Evolutionary conservation across 2,888 invertebrate genomes (phyloP).

Genomic region (Spicauda simplicius): DNA sequence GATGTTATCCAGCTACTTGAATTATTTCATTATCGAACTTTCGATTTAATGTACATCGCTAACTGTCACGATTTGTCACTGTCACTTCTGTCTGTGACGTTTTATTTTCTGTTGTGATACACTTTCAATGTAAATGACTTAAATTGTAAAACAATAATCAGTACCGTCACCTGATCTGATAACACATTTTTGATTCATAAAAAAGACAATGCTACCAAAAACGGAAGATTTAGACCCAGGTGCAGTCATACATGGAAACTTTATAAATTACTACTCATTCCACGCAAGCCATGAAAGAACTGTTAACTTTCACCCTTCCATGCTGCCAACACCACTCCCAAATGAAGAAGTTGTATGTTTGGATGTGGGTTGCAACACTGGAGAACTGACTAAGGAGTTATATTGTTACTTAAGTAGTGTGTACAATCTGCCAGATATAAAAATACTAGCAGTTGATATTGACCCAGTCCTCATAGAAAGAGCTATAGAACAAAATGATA

Average conservation of each 20-base stretch:
- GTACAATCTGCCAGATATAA: constrained; percentile 60
- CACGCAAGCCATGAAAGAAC: constrained; percentile 89
- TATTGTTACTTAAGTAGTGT: constrained; percentile 76
- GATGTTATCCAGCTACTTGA: no score
- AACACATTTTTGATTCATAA: not conserved
- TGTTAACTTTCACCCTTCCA: constrained; percentile 77
- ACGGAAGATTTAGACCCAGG: constrained; percentile 85
- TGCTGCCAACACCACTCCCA: constrained; percentile 58
- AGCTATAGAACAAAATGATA: constrained; percentile 83
- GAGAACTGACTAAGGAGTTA: constrained; percentile 88
- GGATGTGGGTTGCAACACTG: constrained; percentile 92
- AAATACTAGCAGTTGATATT: constrained; percentile 90
- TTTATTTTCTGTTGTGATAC: no score
- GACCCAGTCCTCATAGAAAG: constrained; percentile 88
- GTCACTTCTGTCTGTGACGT: no score
- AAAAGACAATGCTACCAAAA: not conserved
- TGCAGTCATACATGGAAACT: constrained; percentile 92
- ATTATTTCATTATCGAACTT: no score
- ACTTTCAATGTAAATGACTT: no score
- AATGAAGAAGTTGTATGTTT: constrained; percentile 78
- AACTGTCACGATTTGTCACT: no score
- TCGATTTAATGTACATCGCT: no score
- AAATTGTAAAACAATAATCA: no score
- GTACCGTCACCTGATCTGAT: not conserved
- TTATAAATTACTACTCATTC: constrained; percentile 94